These are phyloP conservation scores for Lindbergichthys nudifrons DNA, from an alignment of 2,797 vertebrate species.

Conservation along the genomic window DNA sequence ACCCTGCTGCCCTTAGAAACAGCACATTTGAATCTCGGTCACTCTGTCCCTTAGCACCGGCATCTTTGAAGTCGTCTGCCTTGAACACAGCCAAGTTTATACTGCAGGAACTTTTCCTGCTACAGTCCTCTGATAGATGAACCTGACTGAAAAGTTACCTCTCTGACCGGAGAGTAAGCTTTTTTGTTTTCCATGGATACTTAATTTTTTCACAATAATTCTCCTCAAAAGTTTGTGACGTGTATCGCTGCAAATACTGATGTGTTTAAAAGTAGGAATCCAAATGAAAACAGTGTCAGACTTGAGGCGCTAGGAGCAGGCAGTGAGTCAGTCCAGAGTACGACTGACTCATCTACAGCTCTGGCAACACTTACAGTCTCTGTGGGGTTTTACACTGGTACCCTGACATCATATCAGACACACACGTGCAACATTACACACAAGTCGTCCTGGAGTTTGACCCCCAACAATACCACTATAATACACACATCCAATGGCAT, in stretches of 20 bases:
- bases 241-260: neutral
- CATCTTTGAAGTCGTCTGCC: slow-evolving; percentile 34
- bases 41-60: slow-evolving; percentile 28
- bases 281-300: neutral
- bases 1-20: too few species aligned
- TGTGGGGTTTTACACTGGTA: too few species aligned
- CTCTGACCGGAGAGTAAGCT: neutral
- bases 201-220: neutral
- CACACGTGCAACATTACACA: too few species aligned
- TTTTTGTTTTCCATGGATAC: slow-evolving; percentile 3
- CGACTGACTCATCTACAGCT: neutral
- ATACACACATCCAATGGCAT: too few species aligned
- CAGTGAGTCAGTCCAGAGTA: neutral
- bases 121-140: slow-evolving; percentile 25
- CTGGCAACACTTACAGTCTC: too few species aligned
- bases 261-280: slow-evolving; percentile 14
- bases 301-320: neutral
- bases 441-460: too few species aligned
- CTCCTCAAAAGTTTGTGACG: neutral
- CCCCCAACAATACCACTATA: too few species aligned
- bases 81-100: slow-evolving; percentile 38
- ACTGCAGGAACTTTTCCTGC: slow-evolving; percentile 15
- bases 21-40: slow-evolving; percentile 37
- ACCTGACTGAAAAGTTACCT: slow-evolving; percentile 5
- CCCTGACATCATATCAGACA: too few species aligned